A percentile compares a stretch with the other conserved stretches of the same genome.
phyloP scores from a whole-genome alignment of 2,888 invertebrate species.

The Clepsis dumicolana region DNA sequence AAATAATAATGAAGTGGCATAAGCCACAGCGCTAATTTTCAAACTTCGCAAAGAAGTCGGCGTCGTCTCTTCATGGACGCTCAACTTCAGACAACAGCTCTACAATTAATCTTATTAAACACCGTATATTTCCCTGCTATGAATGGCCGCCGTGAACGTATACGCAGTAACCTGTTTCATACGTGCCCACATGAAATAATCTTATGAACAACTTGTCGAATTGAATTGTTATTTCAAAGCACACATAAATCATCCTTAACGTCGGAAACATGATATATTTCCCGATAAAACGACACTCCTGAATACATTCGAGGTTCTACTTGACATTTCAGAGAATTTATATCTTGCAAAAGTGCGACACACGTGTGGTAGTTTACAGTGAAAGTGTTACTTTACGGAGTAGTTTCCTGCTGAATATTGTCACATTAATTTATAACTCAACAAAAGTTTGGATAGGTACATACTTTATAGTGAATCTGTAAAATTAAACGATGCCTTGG shows the following conservation, averaged over 20 bases:
- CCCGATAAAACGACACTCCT: slow-evolving; percentile 72
- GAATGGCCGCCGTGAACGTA: no score
- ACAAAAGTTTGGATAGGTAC: not conserved
- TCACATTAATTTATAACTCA: not conserved
- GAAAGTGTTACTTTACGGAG: slow-evolving; percentile 40
- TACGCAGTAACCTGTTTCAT: not conserved
- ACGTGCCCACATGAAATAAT: not conserved
- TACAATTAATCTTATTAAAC: no score
- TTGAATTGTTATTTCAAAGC: slow-evolving; percentile 69
- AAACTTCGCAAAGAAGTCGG: no score
- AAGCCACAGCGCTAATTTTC: no score
- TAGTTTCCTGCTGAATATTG: not conserved
- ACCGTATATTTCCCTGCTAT: no score
- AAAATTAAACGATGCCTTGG: no score
- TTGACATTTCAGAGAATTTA: slow-evolving; percentile 61
- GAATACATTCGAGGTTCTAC: slow-evolving; percentile 68
- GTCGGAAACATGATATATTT: slow-evolving; percentile 74
- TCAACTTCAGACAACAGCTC: no score
- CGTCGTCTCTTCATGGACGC: no score
- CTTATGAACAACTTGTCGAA: slow-evolving; percentile 52
- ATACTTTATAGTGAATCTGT: not conserved
- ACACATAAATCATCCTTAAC: slow-evolving; percentile 70
- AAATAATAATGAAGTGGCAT: no score
- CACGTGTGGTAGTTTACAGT: slow-evolving; percentile 47
- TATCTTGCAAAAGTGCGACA: slow-evolving; percentile 47